Conservation (phyloP, 2,797 vertebrate genomes). For the Pangasius larnaudii region DNA sequence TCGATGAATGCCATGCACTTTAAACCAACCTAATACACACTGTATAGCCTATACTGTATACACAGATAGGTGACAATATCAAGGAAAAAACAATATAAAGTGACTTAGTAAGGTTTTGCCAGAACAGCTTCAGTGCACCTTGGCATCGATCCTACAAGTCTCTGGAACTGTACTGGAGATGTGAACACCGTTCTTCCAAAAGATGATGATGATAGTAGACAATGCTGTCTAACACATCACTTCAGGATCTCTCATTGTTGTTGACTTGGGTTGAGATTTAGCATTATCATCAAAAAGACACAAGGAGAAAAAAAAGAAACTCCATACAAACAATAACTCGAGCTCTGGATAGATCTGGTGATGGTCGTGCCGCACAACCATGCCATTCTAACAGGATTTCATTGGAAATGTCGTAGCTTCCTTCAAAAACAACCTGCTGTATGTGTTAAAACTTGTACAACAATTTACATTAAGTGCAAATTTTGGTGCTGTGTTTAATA, state of each 20-base stretch:
- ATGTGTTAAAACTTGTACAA: not conserved
- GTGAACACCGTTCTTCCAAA: not conserved
- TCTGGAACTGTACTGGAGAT: not conserved
- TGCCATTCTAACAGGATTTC: not conserved
- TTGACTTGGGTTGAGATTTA: not conserved
- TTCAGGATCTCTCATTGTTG: not conserved
- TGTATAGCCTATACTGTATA: not conserved
- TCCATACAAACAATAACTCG: not conserved
- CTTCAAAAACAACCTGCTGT: not conserved
- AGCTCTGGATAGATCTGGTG: not conserved
- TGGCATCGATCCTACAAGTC: not conserved
- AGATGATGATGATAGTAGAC: not conserved
- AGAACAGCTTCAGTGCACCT: not conserved
- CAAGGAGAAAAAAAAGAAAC: not conserved
- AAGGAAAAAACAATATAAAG: not conserved
- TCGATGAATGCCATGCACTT: not conserved
- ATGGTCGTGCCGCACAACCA: not conserved
- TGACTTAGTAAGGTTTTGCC: not conserved
- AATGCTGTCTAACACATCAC: not conserved
- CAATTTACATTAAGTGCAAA: not conserved
- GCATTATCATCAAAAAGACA: not conserved
- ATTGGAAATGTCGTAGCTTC: not conserved
- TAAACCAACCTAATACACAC: not conserved
- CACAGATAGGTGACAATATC: not conserved
- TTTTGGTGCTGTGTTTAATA: not conserved